Evolutionary conservation across 2,113 vertebrate genomes (phyloP), one percentile per base, ranked within the genome.

Genomic region (Pleuronectes platessa): DNA sequence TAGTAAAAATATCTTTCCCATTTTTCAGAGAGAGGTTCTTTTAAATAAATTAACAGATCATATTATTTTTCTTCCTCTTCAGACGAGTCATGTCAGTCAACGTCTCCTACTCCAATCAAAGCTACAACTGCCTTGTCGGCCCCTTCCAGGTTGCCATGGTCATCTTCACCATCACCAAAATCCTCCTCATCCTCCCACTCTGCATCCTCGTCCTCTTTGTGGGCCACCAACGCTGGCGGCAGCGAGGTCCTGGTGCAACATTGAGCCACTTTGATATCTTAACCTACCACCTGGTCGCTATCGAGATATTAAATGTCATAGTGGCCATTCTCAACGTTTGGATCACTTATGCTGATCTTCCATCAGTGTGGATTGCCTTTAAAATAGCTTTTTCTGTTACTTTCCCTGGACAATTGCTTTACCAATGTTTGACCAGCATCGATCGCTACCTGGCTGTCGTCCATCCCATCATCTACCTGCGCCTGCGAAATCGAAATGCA

Each of bases 361-460:
- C 5, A 27, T 17, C 27, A 37, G 0, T 37, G 7, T 1, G 8
- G 13, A n/a, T 31, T 17, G 15, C 2, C 27, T 58, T 18, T 0
- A 2, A 0, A 1, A 1, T 7, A 7, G 0, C 12, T 9, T 15
- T 0, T 9, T 2, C 6, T 47, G 0, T 6, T 5, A 1, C 7
- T 5, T 64, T 64, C n/a, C 14, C n/a, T 10, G 42, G 42, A 26
- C 40, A 47, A 1, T 1, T 64, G 11, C 2, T 23, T 3, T 71
- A 64, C 31, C 71, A 79, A 6, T 15, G 26, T 2, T 60, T 85
- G 24, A 74, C 65, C 45, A 70, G 81, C 35, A 0, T 70, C 8
- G 74, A 81, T n/a, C 73, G 45, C 17, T 85, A 81, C 74, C 15
- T 85, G 68, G 82, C 82, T 0, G 74, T 73, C 0, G 54, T 81